Base-by-base conservation (phyloP, 1,140 invertebrate genomes). In the Drosophila mayri region DNA sequence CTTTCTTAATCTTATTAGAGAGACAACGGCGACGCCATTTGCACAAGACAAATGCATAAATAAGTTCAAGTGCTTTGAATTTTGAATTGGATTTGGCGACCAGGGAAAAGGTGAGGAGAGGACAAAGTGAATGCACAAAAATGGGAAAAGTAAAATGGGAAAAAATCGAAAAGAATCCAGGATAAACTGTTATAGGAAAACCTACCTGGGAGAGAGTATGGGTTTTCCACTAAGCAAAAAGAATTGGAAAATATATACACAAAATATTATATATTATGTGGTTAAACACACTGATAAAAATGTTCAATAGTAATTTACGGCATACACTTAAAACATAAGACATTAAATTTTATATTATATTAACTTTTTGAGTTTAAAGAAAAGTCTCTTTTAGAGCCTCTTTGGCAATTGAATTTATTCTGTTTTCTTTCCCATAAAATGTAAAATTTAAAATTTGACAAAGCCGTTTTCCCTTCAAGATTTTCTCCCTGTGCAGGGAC, bases 31-130 rank as follows among this genome's bases (percentile, higher is more conserved):
- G 75, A 72, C 78, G 82, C 78, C 82, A 78, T 85, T 85, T 85
- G 73, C 81, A 74, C 75, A 86, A 86, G 82, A 86, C 82, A 86
- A 86, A 86, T 86, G 82, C 82, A 86, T 86, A 86, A 86, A 86
- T 79, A 86, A 86, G 68, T 86, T 79, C 75, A 79, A 86, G 82
- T 86, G 82, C 78, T 81, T 79, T 86, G 78, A 86, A 86, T 86
- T 86, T 67, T 72, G 74, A 81, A 86, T 86, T 75, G 82, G 70
- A 86, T 86, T 78, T 70, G 58, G 59, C 44, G 43, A 61, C 55
- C 66, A 68, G 47, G 59, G 43, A 59, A 63, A 52, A 59, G 16
- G 41, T 30, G 35, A 32, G 11, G 28, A 12, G 49, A 32, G 4
- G 16, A 35, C 3, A 32, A 12, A 63, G n/a, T 2, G 22, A 16